A percentile compares a stretch with the other conserved stretches of the same genome.
Evolutionary conservation across 2,888 invertebrate genomes (phyloP).

Genomic region (Coecobrya sp.): DNA sequence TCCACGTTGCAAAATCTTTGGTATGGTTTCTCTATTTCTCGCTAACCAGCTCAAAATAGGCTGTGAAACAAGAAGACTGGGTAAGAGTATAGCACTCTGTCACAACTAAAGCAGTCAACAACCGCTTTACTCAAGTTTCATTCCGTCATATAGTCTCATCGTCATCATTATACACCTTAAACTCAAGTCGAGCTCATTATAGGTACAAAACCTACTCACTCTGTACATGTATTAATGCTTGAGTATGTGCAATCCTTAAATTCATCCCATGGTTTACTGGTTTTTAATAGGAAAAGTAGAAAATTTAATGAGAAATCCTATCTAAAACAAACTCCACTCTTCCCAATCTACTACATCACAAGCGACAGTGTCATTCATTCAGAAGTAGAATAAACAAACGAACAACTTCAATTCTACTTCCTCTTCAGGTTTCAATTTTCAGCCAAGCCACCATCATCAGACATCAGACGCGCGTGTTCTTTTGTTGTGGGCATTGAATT

Average conservation of each 20-base stretch:
- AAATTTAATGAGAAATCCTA: constrained; percentile 20
- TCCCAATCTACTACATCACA: neutral
- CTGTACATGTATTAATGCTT: too few species aligned
- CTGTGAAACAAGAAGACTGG: too few species aligned
- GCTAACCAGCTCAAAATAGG: too few species aligned
- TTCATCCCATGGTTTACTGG: neutral
- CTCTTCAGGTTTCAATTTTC: neutral
- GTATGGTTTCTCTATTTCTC: neutral
- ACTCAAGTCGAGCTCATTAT: neutral
- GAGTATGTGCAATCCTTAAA: neutral
- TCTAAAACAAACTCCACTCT: neutral
- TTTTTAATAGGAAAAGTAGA: neutral
- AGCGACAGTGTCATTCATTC: too few species aligned
- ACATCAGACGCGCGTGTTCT: neutral
- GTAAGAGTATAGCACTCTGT: too few species aligned
- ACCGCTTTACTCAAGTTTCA: neutral
- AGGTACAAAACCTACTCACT: too few species aligned
- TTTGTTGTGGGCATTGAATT: neutral
- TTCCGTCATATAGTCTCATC: neutral
- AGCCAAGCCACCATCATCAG: neutral
- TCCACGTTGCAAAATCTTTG: neutral
- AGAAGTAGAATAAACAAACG: too few species aligned
- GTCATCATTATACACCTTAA: neutral
- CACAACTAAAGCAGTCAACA: too few species aligned
- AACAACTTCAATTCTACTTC: too few species aligned